Conservation (phyloP, 2,113 vertebrate genomes). For the Uropsilus gracilis region DNA sequence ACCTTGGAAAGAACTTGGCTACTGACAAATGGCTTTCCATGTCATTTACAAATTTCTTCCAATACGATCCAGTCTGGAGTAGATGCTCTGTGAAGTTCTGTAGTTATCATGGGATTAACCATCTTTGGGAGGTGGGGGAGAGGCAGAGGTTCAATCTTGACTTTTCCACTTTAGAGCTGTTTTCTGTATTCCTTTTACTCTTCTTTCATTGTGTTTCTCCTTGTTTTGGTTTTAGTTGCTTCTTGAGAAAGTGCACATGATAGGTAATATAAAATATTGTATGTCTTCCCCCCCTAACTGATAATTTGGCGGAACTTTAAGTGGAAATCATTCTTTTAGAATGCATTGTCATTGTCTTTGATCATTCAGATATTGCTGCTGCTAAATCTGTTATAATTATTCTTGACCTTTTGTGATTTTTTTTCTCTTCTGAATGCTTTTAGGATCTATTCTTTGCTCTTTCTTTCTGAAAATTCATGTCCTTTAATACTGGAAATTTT, state of each 20-base stretch:
- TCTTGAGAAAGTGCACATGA: background rate
- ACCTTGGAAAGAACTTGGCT: background rate
- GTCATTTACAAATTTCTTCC: background rate
- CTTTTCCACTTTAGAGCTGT: background rate
- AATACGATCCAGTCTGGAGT: background rate
- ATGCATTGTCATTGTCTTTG: background rate
- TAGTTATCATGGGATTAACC: background rate
- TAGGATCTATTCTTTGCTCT: background rate
- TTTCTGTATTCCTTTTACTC: background rate
- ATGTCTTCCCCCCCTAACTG: background rate
- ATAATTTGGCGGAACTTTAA: slow-evolving; percentile 7
- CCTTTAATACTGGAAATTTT: background rate
- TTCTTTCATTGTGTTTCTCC: background rate
- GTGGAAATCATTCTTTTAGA: background rate
- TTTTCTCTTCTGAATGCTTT: background rate
- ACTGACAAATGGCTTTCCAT: background rate
- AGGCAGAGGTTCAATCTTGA: background rate
- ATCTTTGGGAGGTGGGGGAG: background rate
- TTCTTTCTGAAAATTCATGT: slow-evolving; percentile 17
- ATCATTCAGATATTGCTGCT: background rate
- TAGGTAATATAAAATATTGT: background rate
- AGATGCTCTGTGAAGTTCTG: background rate
- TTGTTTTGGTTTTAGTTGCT: background rate
- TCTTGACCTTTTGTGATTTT: background rate
- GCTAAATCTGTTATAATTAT: background rate